Evolutionary conservation across 2,888 invertebrate genomes (phyloP).

Genomic region (Acleris sparsana): DNA sequence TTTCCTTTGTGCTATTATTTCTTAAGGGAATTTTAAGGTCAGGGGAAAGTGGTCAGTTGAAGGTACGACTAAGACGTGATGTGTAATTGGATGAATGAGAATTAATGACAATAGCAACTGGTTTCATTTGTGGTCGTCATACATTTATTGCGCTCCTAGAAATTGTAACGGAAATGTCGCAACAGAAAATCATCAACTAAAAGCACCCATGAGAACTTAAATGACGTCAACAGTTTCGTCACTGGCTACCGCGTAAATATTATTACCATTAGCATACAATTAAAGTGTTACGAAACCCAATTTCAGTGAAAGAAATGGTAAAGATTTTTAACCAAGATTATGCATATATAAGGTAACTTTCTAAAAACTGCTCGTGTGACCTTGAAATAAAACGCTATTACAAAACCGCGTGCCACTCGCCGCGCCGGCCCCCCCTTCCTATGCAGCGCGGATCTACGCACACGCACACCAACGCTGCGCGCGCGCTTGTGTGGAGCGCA

Average conservation of each 20-base stretch:
- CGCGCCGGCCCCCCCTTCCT: constrained; percentile 55
- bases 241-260: constrained; percentile 20
- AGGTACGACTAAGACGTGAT: no score
- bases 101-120: background rate
- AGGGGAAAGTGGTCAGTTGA: no score
- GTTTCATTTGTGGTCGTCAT: background rate
- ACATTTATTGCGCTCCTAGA: constrained; percentile 12
- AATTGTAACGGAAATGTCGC: constrained; percentile 30
- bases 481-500: constrained; percentile 54
- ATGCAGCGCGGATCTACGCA: constrained; percentile 68
- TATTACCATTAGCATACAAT: constrained; percentile 17
- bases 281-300: constrained; percentile 33
- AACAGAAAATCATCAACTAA: constrained; percentile 29
- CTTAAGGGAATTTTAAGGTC: no score
- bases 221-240: constrained; percentile 27
- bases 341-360: constrained; percentile 75
- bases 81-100: no score
- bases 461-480: constrained; percentile 57
- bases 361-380: constrained; percentile 82
- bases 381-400: constrained; percentile 83
- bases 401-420: constrained; percentile 80
- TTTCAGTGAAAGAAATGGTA: constrained; percentile 42
- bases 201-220: constrained; percentile 13
- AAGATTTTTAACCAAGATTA: constrained; percentile 67
- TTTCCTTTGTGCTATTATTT: no score